Evolutionary conservation across 2,113 vertebrate species (phyloP).

Genomic region (Tyto alba): DNA sequence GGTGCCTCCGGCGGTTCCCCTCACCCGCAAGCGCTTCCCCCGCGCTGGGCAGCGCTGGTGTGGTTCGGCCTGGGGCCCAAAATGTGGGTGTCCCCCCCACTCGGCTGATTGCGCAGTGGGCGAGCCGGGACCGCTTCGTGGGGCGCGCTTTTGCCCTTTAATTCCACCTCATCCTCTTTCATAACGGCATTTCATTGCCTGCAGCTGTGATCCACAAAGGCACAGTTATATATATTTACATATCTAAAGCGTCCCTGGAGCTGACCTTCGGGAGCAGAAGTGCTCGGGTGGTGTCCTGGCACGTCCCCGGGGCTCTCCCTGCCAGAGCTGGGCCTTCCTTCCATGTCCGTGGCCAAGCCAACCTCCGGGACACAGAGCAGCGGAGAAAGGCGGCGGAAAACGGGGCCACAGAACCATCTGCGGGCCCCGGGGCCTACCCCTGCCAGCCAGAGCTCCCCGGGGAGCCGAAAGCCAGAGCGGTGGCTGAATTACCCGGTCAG

Average conservation of each 20-base stretch:
- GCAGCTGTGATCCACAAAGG: background rate
- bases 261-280: background rate
- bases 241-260: background rate
- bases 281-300: accelerated
- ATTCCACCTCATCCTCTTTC: background rate
- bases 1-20: background rate
- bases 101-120: too few relatives aligned
- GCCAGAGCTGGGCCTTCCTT: too few relatives aligned
- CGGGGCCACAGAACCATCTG: background rate
- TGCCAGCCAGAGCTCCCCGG: background rate
- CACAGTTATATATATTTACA: accelerated
- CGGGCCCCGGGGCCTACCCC: background rate
- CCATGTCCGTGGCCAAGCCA: accelerated
- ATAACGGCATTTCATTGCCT: accelerated
- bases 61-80: background rate
- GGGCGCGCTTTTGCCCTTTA: background rate
- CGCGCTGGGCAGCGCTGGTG: too few relatives aligned
- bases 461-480: background rate
- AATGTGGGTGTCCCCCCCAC: accelerated
- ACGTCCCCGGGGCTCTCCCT: too few relatives aligned
- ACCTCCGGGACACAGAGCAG: accelerated
- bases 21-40: accelerated
- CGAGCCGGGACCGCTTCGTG: accelerated
- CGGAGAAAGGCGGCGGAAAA: background rate
- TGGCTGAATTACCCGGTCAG: accelerated